Conservation (phyloP, 2,888 invertebrate genomes). For the Aphodius sticticus region DNA sequence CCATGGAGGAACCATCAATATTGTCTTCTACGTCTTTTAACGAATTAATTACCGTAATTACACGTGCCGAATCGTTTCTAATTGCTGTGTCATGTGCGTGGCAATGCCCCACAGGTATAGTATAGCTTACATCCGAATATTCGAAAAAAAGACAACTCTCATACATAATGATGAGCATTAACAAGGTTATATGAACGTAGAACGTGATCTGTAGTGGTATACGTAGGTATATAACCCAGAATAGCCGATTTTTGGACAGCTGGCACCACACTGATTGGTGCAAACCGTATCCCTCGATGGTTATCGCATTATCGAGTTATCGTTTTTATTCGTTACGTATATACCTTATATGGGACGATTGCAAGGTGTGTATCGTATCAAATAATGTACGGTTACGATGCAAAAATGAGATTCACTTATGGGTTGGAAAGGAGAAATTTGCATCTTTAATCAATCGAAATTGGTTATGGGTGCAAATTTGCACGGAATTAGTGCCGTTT, state of each 20-base stretch:
- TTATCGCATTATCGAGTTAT: not conserved
- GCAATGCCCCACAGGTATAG: not conserved
- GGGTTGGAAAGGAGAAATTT: not conserved
- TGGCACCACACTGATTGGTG: not conserved
- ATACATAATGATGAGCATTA: not conserved
- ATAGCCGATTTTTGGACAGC: not conserved
- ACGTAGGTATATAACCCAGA: not conserved
- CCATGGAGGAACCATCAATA: not conserved
- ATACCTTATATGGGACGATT: not conserved
- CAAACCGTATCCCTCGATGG: not conserved
- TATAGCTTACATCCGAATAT: not conserved
- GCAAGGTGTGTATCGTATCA: not conserved
- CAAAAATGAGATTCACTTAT: not conserved
- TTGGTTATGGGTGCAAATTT: not conserved
- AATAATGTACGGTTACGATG: not conserved
- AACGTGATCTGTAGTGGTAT: not conserved
- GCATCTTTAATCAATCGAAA: not conserved
- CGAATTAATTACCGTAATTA: not conserved
- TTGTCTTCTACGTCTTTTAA: not conserved
- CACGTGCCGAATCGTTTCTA: not conserved
- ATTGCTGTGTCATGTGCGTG: not conserved
- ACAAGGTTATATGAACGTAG: not conserved
- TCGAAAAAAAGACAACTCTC: not conserved
- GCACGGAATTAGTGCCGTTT: not conserved
- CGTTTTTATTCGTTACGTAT: not conserved